Evolutionary conservation across 37 sponge, comb jelly and placozoan species (phyloP).

Genomic region (Diacarnus erythraeanus): DNA sequence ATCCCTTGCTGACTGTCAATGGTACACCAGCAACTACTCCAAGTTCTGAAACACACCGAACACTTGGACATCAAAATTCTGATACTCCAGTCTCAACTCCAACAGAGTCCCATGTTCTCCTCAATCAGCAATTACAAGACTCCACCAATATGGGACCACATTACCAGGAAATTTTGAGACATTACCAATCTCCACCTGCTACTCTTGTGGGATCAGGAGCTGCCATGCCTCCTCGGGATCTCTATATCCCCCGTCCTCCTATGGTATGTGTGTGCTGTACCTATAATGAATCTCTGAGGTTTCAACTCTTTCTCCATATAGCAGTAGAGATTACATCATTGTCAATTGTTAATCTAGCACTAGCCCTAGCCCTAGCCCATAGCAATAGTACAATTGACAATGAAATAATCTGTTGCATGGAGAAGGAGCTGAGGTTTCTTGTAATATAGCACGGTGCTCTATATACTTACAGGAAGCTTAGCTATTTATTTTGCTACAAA

Average conservation of each 20-base stretch:
- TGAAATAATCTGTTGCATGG: no score
- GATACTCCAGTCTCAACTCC: not conserved
- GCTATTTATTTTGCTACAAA: not conserved
- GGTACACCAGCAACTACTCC: not conserved
- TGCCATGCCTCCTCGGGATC: not conserved
- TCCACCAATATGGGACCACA: not conserved
- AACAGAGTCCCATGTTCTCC: not conserved
- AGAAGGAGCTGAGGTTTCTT: not conserved
- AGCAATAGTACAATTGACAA: no score
- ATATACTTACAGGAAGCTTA: not conserved
- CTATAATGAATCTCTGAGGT: not conserved
- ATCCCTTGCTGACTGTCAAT: not conserved
- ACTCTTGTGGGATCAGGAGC: constrained; percentile 5
- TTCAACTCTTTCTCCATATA: no score
- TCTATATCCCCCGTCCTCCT: not conserved
- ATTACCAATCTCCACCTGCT: not conserved
- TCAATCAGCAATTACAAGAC: not conserved
- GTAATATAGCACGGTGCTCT: not conserved
- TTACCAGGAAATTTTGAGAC: not conserved
- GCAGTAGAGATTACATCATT: no score
- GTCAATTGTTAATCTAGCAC: no score
- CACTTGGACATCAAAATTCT: not conserved
- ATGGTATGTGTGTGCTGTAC: no score
- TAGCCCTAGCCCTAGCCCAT: no score
- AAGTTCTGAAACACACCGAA: not conserved